A percentile compares a stretch with the other conserved stretches of the same genome.
Conservation (phyloP, 2,888 invertebrate genomes). For the Tethea ocularis region DNA sequence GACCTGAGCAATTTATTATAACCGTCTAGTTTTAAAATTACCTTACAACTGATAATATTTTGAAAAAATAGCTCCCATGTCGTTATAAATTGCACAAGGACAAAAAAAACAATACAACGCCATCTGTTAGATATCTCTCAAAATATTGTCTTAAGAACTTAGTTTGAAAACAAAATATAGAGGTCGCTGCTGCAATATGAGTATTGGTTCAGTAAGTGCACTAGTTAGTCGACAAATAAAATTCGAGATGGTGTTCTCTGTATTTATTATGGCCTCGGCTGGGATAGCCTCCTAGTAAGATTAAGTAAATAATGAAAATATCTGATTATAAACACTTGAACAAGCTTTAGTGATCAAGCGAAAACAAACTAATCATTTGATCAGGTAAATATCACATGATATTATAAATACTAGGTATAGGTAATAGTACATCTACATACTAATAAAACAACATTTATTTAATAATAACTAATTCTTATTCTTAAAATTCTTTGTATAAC, state of each 20-base stretch:
- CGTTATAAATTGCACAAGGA: not conserved
- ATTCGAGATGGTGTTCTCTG: too few species aligned
- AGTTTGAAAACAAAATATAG: too few species aligned
- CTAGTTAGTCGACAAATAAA: too few species aligned
- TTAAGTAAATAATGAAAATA: too few species aligned
- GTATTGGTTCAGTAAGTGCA: too few species aligned
- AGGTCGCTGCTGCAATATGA: too few species aligned
- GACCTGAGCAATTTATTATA: too few species aligned
- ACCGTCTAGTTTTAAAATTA: not conserved
- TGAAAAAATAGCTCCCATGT: not conserved
- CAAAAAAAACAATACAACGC: not conserved
- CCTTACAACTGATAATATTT: not conserved
- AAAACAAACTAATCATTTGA: not conserved
- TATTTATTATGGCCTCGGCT: too few species aligned
- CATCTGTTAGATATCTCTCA: not conserved
- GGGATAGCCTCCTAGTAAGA: too few species aligned
- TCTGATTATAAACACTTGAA: not conserved
- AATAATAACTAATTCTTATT: not conserved
- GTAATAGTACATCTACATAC: not conserved
- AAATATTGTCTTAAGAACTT: too few species aligned
- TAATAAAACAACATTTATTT: not conserved
- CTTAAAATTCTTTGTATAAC: not conserved
- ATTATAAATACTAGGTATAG: not conserved
- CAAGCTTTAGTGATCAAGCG: not conserved
- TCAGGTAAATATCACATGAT: not conserved